Conservation (phyloP, 2,797 vertebrate species). For the Tokudaia tokunoshimensis region DNA sequence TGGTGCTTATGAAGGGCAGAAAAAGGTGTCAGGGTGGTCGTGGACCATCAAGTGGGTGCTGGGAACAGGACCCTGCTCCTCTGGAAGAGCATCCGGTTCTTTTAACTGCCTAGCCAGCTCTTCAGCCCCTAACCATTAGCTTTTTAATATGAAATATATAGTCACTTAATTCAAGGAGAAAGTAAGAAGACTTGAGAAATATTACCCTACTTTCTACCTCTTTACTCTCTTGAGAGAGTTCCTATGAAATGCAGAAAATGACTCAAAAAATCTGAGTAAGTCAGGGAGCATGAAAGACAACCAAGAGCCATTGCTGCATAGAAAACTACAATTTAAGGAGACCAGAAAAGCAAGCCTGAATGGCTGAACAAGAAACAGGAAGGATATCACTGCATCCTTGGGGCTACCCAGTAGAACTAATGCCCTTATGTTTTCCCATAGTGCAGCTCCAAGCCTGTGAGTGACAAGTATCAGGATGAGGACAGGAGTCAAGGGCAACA, state of each 20-base stretch:
- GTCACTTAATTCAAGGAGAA: slow-evolving; percentile 50
- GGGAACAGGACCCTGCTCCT: neutral
- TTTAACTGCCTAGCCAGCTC: neutral
- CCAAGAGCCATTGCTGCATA: neutral
- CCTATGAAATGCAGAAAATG: neutral
- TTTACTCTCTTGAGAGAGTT: neutral
- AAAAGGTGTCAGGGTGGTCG: neutral
- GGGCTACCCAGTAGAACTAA: neutral
- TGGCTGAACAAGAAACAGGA: too few relatives aligned
- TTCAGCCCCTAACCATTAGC: too few relatives aligned
- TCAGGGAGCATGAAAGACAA: neutral
- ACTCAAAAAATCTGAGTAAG: slow-evolving; percentile 43
- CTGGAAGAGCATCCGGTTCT: neutral
- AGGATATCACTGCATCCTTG: neutral
- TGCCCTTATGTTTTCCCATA: neutral
- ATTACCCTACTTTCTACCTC: neutral
- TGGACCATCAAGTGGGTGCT: neutral
- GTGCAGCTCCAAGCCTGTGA: neutral
- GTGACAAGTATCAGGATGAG: accelerated
- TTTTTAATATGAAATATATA: neutral
- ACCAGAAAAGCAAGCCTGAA: neutral
- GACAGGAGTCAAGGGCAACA: neutral
- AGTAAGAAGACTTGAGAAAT: neutral
- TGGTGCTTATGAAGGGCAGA: neutral
- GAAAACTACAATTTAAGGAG: neutral